Conservation (phyloP, 2,888 invertebrate species). For the Folsomia candida region DNA sequence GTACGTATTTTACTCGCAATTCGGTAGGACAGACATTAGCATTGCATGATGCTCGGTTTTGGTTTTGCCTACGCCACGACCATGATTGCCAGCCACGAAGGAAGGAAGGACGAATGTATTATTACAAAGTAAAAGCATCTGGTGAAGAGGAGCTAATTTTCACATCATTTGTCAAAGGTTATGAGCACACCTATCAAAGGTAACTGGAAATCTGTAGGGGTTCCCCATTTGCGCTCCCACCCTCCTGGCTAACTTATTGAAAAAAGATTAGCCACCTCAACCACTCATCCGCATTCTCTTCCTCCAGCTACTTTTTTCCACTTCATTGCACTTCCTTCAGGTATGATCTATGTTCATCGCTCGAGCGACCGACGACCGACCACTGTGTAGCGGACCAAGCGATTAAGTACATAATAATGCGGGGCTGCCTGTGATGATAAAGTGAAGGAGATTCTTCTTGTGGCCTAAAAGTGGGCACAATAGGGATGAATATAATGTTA, state of each 20-base stretch:
- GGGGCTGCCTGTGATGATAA: too few species aligned
- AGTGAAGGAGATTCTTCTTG: too few species aligned
- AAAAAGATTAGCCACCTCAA: slow-evolving; percentile 21
- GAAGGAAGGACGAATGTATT: neutral
- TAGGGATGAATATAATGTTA: too few species aligned
- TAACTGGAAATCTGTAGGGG: slow-evolving; percentile 14
- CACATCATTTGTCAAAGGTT: slow-evolving; percentile 22
- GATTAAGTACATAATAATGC: too few species aligned
- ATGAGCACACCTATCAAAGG: slow-evolving; percentile 18
- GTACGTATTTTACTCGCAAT: too few species aligned
- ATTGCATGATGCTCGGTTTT: too few species aligned
- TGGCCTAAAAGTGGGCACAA: too few species aligned
- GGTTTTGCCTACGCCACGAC: too few species aligned
- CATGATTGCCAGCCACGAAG: too few species aligned
- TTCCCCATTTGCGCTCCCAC: neutral
- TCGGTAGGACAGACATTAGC: too few species aligned
- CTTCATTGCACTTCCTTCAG: neutral
- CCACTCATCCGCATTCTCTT: neutral
- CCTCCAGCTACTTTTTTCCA: slow-evolving; percentile 9
- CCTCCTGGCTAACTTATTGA: slow-evolving; percentile 21
- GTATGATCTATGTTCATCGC: slow-evolving; percentile 14
- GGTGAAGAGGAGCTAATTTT: slow-evolving; percentile 9
- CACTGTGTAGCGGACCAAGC: too few species aligned
- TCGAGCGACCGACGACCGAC: too few species aligned
- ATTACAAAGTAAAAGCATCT: slow-evolving; percentile 7